Evolutionary conservation across 2,888 invertebrate genomes (phyloP).

Genomic region (Drosophila neutralis): DNA sequence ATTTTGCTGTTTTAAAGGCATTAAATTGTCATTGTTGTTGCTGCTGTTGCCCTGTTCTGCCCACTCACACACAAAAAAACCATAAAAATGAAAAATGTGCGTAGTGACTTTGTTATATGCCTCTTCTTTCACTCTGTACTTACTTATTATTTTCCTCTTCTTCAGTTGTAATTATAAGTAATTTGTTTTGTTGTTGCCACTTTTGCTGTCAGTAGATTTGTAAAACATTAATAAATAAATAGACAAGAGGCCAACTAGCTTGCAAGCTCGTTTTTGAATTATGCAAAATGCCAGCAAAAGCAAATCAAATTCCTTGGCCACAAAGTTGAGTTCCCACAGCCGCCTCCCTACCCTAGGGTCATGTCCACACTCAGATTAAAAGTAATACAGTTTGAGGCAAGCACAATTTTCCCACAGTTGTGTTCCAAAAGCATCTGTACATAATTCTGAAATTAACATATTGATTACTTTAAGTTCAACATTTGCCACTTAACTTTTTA

Average conservation of each 20-base stretch:
- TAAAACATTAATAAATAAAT: conserved; percentile 69
- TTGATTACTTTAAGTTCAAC: neutral
- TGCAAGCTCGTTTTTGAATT: conserved; percentile 51
- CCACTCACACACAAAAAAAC: conserved; percentile 24
- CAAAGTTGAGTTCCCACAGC: conserved; percentile 11
- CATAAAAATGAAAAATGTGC: conserved; percentile 77
- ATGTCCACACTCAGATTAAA: neutral
- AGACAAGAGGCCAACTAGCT: conserved; percentile 58
- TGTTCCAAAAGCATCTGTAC: neutral
- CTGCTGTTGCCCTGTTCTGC: conserved; percentile 14
- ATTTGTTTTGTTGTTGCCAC: conserved; percentile 38
- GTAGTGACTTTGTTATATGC: conserved; percentile 49
- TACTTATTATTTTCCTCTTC: conserved; percentile 13
- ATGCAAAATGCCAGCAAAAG: conserved; percentile 55
- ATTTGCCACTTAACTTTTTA: neutral
- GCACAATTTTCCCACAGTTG: neutral
- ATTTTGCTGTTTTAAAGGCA: conserved; percentile 78
- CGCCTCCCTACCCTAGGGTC: neutral
- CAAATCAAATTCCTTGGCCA: conserved; percentile 67
- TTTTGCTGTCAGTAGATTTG: conserved; percentile 32
- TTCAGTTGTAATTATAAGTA: conserved; percentile 71
- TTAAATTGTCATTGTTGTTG: conserved; percentile 66
- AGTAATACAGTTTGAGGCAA: neutral
- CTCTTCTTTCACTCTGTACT: conserved; percentile 10
- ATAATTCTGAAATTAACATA: neutral